Evolutionary conservation across 1,140 invertebrate genomes (phyloP).

Genomic region (Bombus sibiricus): DNA sequence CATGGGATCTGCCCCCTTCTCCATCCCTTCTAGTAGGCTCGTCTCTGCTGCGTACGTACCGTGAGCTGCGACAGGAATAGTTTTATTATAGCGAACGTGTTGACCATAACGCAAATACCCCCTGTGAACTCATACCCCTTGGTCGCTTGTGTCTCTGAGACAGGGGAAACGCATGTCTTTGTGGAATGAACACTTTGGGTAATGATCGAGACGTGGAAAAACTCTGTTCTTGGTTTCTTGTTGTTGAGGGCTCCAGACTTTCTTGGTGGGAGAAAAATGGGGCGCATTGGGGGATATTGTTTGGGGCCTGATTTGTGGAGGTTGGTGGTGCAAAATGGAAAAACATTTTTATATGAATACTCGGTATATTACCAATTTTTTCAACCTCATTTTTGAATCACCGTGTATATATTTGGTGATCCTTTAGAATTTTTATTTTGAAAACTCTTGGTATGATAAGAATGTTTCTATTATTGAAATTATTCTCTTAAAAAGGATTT

Average conservation of each 20-base stretch:
- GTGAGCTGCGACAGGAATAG: slow-evolving; percentile 70
- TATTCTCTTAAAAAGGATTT: background rate
- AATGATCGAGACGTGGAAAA: background rate
- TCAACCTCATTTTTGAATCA: too few relatives aligned
- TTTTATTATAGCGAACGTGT: slow-evolving; percentile 75
- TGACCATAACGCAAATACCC: slow-evolving; percentile 66
- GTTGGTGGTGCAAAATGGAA: background rate
- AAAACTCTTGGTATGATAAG: background rate
- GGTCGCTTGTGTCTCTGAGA: background rate
- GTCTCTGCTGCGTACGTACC: slow-evolving; percentile 36
- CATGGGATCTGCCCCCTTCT: slow-evolving; percentile 51
- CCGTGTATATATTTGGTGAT: too few relatives aligned
- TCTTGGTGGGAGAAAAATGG: background rate
- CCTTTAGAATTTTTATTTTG: background rate
- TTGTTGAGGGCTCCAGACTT: background rate
- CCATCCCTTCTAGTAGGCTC: background rate
- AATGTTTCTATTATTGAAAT: background rate
- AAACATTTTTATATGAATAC: background rate
- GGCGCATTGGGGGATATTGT: background rate
- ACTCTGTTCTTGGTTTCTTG: background rate
- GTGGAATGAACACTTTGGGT: slow-evolving; percentile 1
- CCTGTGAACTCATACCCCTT: slow-evolving; percentile 2
- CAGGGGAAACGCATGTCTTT: background rate
- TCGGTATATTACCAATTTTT: background rate
- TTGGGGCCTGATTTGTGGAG: background rate